Base-by-base conservation (phyloP, 2,113 vertebrate genomes). In the Numenius arquata region DNA sequence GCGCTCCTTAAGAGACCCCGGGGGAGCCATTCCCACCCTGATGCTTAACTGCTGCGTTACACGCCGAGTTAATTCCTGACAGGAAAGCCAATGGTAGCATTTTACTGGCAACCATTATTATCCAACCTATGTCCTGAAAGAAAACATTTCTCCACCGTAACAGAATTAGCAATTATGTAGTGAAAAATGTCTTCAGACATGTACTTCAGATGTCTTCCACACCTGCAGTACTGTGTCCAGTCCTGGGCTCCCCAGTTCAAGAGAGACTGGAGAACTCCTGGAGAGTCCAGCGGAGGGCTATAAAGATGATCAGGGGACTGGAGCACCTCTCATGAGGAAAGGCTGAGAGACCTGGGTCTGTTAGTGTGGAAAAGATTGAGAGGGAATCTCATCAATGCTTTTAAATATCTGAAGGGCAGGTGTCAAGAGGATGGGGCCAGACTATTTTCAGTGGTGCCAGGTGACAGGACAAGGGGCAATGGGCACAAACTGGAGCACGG, bases 1-100 rank as follows among this genome's bases (percentile, higher is more conserved):
- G 41, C 0, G 6, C 62, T 83, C 74, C 84, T 9, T 55, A 53
- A 40, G 1, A 8, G 3, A 0, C 0, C 90, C 90, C 34, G 0
- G 0, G 30, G 88, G 92, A 93, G 70, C 52, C 79, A 16, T 68
- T 77, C 90, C 92, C 73, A 63, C 56, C 80, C 83, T 0, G 3
- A 26, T 0, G 8, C 71, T 88, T 59, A 71, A 65, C 15, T 6
- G 75, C 48, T 12, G 50, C 1, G 2, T 89, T 62, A 89, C 90
- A 56, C 5, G 22, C 62, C 4, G 2, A 86, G 76, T 47, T 71
- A 79, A 86, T 47, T 56, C 76, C 90, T 38, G 88, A 82, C 75
- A 81, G 95, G 29, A 92, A 71, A 94, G 65, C 62, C 81, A 88
- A 36, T 3, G 73, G 68, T 26, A 63, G 38, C 2, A 0, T 12